These are phyloP conservation scores for Labrus mixtus DNA, from an alignment of 2,113 vertebrate species.

Conservation along the genomic window DNA sequence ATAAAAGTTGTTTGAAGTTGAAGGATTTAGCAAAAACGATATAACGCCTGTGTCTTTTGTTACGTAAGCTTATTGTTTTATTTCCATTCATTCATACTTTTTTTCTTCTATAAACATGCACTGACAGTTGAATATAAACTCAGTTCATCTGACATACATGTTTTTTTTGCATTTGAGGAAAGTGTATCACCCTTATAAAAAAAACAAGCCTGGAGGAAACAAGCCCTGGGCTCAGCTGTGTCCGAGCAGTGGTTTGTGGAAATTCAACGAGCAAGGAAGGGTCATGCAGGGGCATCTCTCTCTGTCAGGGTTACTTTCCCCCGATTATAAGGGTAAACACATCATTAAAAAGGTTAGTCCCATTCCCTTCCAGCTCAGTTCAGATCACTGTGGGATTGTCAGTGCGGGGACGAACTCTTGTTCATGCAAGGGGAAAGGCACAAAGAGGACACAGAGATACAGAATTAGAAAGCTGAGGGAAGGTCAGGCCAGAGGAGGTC, in stretches of 20 bases:
- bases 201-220: slow-evolving; percentile 22
- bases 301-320: slow-evolving; percentile 17
- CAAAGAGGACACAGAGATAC: slow-evolving; percentile 2
- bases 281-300: slow-evolving; percentile 14
- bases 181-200: background rate
- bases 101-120: background rate
- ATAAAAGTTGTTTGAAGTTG: no score
- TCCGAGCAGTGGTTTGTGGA: slow-evolving; percentile 47
- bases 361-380: slow-evolving; percentile 29
- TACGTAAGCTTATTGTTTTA: no score
- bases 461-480: slow-evolving; percentile 1
- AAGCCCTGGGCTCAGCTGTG: slow-evolving; percentile 4
- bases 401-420: slow-evolving; percentile 13
- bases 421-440: background rate
- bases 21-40: no score
- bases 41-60: no score
- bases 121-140: slow-evolving; percentile 1
- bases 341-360: slow-evolving; percentile 38
- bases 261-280: slow-evolving; percentile 50
- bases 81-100: background rate
- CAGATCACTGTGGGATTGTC: slow-evolving; percentile 21
- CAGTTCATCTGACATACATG: background rate
- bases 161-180: slow-evolving; percentile 17
- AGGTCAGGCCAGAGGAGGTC: slow-evolving; percentile 14
- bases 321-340: slow-evolving; percentile 26